Evolutionary conservation across 2,113 vertebrate genomes (phyloP).

Genomic region (Gopherus evgoodei): DNA sequence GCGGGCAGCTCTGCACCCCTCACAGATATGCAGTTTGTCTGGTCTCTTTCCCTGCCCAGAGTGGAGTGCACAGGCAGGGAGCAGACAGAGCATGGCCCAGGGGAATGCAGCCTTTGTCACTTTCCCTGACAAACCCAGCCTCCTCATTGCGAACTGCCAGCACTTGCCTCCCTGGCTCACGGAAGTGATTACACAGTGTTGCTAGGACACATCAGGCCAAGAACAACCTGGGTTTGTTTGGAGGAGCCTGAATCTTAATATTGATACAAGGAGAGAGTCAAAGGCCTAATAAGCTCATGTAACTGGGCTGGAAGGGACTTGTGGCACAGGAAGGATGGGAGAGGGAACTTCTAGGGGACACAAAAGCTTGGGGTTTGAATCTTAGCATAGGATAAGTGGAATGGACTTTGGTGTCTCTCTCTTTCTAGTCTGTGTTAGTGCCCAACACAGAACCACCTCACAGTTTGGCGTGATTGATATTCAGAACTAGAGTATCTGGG

Average conservation of each 20-base stretch:
- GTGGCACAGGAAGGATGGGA: background rate
- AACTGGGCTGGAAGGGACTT: background rate
- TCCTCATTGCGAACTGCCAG: background rate
- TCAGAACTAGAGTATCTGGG: background rate
- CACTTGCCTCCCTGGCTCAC: background rate
- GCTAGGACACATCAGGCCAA: background rate
- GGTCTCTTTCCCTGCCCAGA: background rate
- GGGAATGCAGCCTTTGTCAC: background rate
- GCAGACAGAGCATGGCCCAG: background rate
- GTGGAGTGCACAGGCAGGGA: background rate
- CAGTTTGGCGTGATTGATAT: background rate
- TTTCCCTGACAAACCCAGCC: background rate
- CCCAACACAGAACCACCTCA: background rate
- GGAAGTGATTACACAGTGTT: background rate
- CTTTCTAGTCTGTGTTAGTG: background rate
- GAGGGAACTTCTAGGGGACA: background rate
- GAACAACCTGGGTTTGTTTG: background rate
- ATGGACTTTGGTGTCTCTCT: background rate
- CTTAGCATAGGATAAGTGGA: background rate
- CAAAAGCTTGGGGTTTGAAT: background rate
- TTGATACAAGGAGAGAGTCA: background rate
- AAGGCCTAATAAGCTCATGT: background rate
- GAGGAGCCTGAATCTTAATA: background rate
- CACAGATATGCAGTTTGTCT: background rate
- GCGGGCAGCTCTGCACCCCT: background rate